phyloP scores from a whole-genome alignment of 1,140 invertebrate genomes.

The Apis cerana region DNA sequence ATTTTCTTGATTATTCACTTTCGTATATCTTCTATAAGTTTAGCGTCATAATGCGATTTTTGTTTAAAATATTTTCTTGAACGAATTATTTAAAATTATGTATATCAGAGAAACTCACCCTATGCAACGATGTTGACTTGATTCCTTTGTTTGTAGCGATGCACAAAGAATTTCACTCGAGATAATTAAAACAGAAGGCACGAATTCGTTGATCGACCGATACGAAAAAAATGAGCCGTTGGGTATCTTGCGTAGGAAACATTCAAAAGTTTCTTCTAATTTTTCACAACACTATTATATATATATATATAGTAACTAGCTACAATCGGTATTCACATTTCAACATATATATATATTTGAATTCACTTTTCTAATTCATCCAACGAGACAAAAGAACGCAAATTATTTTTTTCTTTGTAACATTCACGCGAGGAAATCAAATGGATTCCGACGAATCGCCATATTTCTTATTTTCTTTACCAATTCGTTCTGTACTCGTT shows the following conservation, averaged over 20 bases:
- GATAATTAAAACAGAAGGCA: not conserved
- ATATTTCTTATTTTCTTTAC: not conserved
- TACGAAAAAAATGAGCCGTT: not conserved
- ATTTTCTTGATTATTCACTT: no score
- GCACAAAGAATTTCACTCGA: not conserved
- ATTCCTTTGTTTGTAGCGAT: not conserved
- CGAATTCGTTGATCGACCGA: conserved; percentile 1
- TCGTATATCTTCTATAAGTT: no score
- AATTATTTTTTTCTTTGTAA: not conserved
- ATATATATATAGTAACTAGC: no score
- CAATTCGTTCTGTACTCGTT: not conserved
- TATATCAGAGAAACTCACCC: no score
- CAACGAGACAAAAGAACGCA: not conserved
- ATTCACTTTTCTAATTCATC: not conserved
- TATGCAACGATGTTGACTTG: not conserved
- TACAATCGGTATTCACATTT: not conserved
- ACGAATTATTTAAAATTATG: no score
- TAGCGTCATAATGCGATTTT: no score
- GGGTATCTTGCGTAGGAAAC: no score
- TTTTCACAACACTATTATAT: no score
- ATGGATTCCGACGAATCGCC: not conserved
- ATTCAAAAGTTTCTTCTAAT: no score
- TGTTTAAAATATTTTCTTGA: no score
- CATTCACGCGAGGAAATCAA: not conserved
- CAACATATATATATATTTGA: not conserved